Base-by-base conservation (phyloP, 1,140 invertebrate species). In the Phymorhynchus buccinoides region DNA sequence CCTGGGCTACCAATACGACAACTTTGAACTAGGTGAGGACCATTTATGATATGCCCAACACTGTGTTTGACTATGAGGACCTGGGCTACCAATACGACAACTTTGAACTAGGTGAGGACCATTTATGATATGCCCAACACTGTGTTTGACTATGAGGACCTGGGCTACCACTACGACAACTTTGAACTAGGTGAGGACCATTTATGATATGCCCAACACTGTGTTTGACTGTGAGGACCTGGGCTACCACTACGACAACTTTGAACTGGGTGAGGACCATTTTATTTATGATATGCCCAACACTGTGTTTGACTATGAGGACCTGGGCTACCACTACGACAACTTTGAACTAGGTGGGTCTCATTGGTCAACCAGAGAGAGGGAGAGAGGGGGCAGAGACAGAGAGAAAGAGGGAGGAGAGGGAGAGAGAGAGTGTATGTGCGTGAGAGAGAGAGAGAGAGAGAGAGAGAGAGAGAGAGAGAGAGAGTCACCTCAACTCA, bases 171-270 rank as follows among this genome's bases (percentile, higher is more conserved):
- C 52, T n/a, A n/a, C n/a, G n/a, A n/a, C n/a, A n/a, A n/a, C n/a
- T n/a, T n/a, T n/a, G n/a, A n/a, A n/a, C n/a, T n/a, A n/a, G n/a
- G n/a, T n/a, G n/a, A n/a, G n/a, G n/a, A n/a, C n/a, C n/a, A n/a
- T n/a, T n/a, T n/a, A n/a, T n/a, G 86, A 86, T 32, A 75, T 84
- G 18, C 88, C 88, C 42, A 73, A 80, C 52, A 86, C 75, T 3
- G 56, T 87, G 1, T 88, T 88, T 48, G 81, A 88, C 75, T 87
- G 87, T 52, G 80, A 87, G 42, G 30, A 83, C 32, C 80, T 87
- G 27, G 88, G 85, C 44, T 87, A 87, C 44, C 44, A n/a, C 44
- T 86, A 86, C 81, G 85, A 86, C 75, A 83, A 86, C 71, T 56
- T 86, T 3, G 41, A 85, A 14, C 22, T 85, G 35, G 77, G 82